A percentile compares a stretch with the other conserved stretches of the same genome.
phyloP scores from a whole-genome alignment of 2,888 invertebrate species.

The Tachina grossa region DNA sequence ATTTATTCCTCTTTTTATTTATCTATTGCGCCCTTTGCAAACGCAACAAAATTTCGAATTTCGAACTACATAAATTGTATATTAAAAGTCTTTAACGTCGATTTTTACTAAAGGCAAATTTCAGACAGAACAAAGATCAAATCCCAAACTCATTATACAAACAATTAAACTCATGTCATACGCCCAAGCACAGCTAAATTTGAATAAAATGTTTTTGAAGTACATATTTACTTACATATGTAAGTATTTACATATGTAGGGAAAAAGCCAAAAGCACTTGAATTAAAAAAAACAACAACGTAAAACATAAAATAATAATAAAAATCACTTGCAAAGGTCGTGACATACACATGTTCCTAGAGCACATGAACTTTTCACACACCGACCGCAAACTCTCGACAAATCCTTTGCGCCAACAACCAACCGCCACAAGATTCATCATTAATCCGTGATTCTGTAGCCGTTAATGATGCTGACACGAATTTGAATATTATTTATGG shows the following conservation, averaged over 20 bases:
- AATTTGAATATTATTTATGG: slow-evolving; percentile 66
- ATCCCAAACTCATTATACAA: slow-evolving; percentile 52
- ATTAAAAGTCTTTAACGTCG: slow-evolving; percentile 1
- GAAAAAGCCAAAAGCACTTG: slow-evolving; percentile 6
- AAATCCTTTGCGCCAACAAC: neutral
- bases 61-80: no score
- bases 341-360: slow-evolving; percentile 60
- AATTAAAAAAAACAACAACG: slow-evolving; percentile 27
- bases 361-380: slow-evolving; percentile 50
- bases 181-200: slow-evolving; percentile 32
- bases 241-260: neutral
- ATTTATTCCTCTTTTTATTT: no score
- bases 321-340: slow-evolving; percentile 67
- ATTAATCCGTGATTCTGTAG: slow-evolving; percentile 61
- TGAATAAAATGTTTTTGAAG: slow-evolving; percentile 23
- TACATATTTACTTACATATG: neutral
- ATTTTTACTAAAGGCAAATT: neutral
- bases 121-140: neutral
- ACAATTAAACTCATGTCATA: slow-evolving; percentile 28
- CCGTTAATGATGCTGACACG: slow-evolving; percentile 66
- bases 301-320: slow-evolving; percentile 30
- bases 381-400: slow-evolving; percentile 19
- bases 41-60: neutral
- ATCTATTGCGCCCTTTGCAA: neutral
- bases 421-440: slow-evolving; percentile 2